Base-by-base conservation (phyloP, 1,140 invertebrate species). In the Pogonomyrmex californicus region DNA sequence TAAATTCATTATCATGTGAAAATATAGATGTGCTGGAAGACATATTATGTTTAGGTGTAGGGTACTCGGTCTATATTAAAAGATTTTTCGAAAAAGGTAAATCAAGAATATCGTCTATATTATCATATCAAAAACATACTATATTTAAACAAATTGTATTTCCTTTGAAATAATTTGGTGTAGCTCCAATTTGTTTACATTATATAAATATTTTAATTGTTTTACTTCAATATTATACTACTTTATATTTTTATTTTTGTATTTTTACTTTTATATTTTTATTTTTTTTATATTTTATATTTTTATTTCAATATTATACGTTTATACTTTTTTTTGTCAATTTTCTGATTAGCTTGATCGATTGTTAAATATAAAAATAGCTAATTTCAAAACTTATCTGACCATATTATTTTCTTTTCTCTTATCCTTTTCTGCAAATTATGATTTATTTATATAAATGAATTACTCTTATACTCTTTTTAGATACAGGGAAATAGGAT, bases 1-100 rank as follows among this genome's bases (percentile, higher is more conserved):
- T 78, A 63, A 78, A 78, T 47, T 17, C 63, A 1, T 44, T 78
- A 17, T 78, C 44, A 49, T n/a, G 30, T 14, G 30, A 63, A 78
- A 56, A 75, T 1, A 41, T n/a, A 47, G 1, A 38, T 75, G 3
- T 9, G 7, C 38, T 56, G 17, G 49, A 56, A 56, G 12, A 6
- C 7, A 54, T n/a, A 38, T 56, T 75, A 23, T 75, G 71, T 5
- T n/a, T 5, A 38, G 9, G 23, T 23, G 0, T 5, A 5, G 23
- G 36, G 6, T 73, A 73, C 54, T n/a, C 47, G 36, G 2, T 1
- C 0, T 73, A 73, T 54, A 17, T 17, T 23, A 23, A 14, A 0
- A 38, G 23, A 0, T 23, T 56, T 75, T 56, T 54, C n/a, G n/a
- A 17, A 10, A 54, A 38, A 54, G 33, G 49, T 17, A 3, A n/a